A percentile compares a stretch with the other conserved stretches of the same genome.
Conservation (phyloP, 2,113 vertebrate species). For the Fulmarus glacialis region DNA sequence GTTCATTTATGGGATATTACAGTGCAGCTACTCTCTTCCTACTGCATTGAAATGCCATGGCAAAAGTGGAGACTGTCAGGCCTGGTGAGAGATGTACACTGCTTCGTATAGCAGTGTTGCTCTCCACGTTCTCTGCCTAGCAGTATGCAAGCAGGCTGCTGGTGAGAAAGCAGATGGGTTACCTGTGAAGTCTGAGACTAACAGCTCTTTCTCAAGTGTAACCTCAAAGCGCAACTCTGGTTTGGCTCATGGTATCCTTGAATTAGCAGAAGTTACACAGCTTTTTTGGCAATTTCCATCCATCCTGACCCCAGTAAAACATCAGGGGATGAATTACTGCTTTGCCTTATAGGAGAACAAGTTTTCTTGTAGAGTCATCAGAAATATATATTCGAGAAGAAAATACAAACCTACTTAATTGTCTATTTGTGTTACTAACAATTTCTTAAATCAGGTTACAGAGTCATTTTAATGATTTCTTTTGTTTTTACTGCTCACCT, state of each 20-base stretch:
- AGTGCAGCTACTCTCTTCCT: neutral
- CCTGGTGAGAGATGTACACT: accelerated
- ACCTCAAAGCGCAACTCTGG: neutral
- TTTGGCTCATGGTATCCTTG: neutral
- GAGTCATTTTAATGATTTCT: neutral
- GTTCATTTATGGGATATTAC: neutral
- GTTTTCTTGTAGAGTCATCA: neutral
- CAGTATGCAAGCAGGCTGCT: neutral
- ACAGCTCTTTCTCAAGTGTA: neutral
- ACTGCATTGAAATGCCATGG: accelerated
- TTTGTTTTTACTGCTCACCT: neutral
- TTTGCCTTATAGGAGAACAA: neutral
- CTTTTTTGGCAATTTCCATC: neutral
- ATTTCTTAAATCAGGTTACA: neutral
- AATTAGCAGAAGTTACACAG: neutral
- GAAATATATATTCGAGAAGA: neutral
- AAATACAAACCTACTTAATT: neutral
- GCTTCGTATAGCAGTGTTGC: neutral
- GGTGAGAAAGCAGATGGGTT: neutral
- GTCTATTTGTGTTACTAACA: neutral
- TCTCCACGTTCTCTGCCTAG: neutral
- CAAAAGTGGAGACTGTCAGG: neutral
- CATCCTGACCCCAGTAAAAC: neutral
- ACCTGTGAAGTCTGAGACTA: neutral
- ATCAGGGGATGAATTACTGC: neutral